Evolutionary conservation across 1,140 invertebrate genomes (phyloP).

Genomic region (Lucilia sericata): DNA sequence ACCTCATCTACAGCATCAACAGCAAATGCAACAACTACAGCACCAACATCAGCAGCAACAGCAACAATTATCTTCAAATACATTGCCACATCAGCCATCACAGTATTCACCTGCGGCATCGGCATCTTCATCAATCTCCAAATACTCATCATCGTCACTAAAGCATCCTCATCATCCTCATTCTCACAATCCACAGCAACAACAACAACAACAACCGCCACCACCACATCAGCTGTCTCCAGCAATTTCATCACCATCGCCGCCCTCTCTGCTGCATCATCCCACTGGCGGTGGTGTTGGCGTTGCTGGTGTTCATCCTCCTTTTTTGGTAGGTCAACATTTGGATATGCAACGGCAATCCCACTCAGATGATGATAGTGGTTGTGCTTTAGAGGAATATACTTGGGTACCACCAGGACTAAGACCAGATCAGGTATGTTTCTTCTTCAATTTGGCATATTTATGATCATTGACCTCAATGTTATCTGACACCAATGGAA

Average conservation of each 20-base stretch:
- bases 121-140: conserved; percentile 56
- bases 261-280: conserved; percentile 67
- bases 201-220: conserved; percentile 33
- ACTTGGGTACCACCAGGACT: conserved; percentile 97
- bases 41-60: conserved; percentile 49
- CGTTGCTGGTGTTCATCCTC: conserved; percentile 60
- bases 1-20: conserved; percentile 47
- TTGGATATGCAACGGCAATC: conserved; percentile 87
- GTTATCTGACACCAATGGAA: not conserved
- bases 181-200: conserved; percentile 51
- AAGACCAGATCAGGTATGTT: conserved; percentile 91
- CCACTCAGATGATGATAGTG: conserved; percentile 96
- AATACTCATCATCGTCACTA: conserved; percentile 60
- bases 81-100: conserved; percentile 35
- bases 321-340: conserved; percentile 69
- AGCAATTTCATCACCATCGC: conserved; percentile 63
- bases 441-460: not conserved
- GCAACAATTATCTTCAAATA: conserved; percentile 3
- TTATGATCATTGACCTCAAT: not conserved
- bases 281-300: conserved; percentile 51
- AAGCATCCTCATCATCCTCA: conserved; percentile 54
- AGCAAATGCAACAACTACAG: conserved; percentile 67
- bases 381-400: conserved; percentile 97
- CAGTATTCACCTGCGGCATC: conserved; percentile 59
- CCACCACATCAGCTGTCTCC: conserved; percentile 58